Evolutionary conservation across 2,888 invertebrate genomes (phyloP).

Genomic region (Sceliomorpha sp.): DNA sequence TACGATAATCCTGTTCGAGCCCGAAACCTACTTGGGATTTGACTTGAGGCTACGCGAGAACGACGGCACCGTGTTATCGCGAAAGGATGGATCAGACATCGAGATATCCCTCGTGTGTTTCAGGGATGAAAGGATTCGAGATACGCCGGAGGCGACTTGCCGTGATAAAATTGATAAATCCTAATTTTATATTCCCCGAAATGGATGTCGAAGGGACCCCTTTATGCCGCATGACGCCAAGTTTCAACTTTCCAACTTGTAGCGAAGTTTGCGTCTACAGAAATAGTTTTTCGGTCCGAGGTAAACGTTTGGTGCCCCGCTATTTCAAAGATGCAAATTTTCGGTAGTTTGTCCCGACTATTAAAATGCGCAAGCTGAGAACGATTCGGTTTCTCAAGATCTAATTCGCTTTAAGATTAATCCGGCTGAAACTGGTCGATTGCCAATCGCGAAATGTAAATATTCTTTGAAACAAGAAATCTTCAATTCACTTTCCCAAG

Average conservation of each 20-base stretch:
- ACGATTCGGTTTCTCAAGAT: no score
- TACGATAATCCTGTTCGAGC: slow-evolving; percentile 77
- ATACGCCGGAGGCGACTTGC: slow-evolving; percentile 27
- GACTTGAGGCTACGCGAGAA: slow-evolving; percentile 63
- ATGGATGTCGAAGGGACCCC: slow-evolving; percentile 21
- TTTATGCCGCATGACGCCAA: background rate
- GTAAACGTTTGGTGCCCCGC: no score
- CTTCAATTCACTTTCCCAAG: slow-evolving; percentile 5
- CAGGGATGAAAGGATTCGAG: slow-evolving; percentile 44
- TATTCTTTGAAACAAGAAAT: no score
- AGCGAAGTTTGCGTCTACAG: no score
- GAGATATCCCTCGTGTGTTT: slow-evolving; percentile 52
- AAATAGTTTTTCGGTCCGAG: no score
- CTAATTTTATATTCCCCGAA: slow-evolving; percentile 47
- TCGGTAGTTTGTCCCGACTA: no score
- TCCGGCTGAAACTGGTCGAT: no score
- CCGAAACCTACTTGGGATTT: slow-evolving; percentile 66
- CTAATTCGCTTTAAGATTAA: no score
- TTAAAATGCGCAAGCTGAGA: no score
- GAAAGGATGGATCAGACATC: slow-evolving; percentile 53
- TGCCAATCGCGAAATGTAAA: no score
- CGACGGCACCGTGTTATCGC: slow-evolving; percentile 63
- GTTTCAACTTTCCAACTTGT: no score
- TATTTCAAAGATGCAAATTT: no score
- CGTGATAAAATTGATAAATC: slow-evolving; percentile 50